Evolutionary conservation across 2,888 invertebrate species (phyloP).

Genomic region (Aspidiotus rigidus): DNA sequence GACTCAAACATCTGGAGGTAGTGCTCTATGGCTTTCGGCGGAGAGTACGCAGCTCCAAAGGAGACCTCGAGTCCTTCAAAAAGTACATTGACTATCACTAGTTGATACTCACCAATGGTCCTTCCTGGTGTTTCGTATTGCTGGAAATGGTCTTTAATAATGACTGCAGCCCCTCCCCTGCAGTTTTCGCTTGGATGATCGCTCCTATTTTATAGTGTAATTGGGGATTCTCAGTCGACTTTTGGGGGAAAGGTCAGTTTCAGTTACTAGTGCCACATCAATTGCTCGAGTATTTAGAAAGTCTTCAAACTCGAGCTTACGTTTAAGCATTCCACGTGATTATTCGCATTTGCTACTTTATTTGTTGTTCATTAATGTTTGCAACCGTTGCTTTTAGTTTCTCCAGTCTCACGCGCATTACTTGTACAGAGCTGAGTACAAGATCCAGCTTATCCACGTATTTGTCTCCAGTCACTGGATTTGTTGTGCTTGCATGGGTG

Average conservation of each 20-base stretch:
- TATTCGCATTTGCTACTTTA: neutral
- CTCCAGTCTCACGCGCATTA: neutral
- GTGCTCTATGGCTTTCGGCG: neutral
- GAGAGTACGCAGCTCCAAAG: neutral
- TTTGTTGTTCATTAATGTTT: neutral
- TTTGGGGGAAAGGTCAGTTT: neutral
- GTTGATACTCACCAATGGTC: neutral
- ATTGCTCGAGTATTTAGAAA: neutral
- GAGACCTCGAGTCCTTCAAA: neutral
- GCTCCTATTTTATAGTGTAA: neutral
- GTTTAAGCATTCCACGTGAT: constrained; percentile 7
- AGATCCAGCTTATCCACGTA: neutral
- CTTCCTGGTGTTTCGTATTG: neutral
- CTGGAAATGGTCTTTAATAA: neutral
- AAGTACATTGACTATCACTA: neutral
- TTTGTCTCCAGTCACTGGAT: neutral
- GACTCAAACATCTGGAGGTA: neutral
- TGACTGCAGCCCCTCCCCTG: neutral
- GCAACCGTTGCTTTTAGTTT: neutral
- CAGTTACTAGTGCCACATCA: neutral
- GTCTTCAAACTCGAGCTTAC: neutral
- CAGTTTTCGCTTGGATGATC: neutral
- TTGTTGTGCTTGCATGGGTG: neutral
- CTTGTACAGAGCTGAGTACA: neutral
- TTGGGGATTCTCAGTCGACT: neutral